Evolutionary conservation across 2,113 vertebrate genomes (phyloP), one percentile per base, ranked within the genome.

Genomic region (Galemys pyrenaicus): DNA sequence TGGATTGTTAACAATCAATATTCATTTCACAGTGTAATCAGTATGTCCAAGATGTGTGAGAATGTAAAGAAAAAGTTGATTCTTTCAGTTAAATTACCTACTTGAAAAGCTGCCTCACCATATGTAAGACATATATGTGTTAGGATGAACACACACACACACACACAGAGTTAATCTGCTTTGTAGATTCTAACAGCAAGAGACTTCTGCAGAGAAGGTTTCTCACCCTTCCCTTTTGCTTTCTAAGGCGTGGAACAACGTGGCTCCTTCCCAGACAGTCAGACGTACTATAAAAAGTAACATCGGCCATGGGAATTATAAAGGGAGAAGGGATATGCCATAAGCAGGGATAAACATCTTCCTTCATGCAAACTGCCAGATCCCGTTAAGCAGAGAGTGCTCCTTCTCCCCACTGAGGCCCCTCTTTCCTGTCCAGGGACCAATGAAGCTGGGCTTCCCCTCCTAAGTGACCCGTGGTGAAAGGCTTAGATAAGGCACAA

Each of bases 271-370:
- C 73, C 97, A 98, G 96, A 97, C 96, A 96, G 92, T 96, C 94
- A 98, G 97, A 97, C 95, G 94, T 95, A 62, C 96, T 97, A 95
- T 97, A 98, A 98, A 98, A 98, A 96, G 96, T 98, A 98, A 97
- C 62, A 30, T 93, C 97, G 96, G 94, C 96, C 98, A 97, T 98
- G 98, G 98, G 98, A 98, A 98, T 97, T 89, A 1, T 95, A 97
- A 96, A 94, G 68, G 95, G 92, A 96, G 90, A 97, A 97, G 97
- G 97, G 96, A 95, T 96, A 96, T 1, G 97, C 97, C 95, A 98
- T 98, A 97, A 98, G 98, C 97, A 97, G 96, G 97, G 97, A 97
- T 97, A 98, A 98, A 97, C 97, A 98, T 98, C 97, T 98, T 98
- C 98, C 96, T 96, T 87, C 94, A 94, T 91, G 98, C 95, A 98